phyloP scores from a whole-genome alignment of 2,888 invertebrate genomes.

The Coleophora deauratella region DNA sequence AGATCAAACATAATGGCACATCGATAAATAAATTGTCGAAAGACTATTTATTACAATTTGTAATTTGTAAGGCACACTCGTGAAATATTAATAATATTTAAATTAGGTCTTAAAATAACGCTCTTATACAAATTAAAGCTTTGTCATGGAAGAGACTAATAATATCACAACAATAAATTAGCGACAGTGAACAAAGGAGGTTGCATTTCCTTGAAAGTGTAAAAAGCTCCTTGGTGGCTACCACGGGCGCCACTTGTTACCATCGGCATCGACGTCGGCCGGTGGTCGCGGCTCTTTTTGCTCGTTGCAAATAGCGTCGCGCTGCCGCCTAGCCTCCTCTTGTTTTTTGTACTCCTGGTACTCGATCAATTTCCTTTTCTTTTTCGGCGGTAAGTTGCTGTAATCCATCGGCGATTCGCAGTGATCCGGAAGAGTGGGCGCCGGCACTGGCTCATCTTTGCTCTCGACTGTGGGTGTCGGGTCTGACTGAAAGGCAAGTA shows the following conservation, averaged over 20 bases:
- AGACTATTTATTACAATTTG: constrained; percentile 11
- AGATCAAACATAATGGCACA: constrained; percentile 63
- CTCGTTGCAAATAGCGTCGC: constrained; percentile 52
- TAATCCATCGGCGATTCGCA: constrained; percentile 68
- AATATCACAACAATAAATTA: constrained; percentile 51
- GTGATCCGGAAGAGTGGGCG: constrained; percentile 52
- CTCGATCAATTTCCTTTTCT: constrained; percentile 70
- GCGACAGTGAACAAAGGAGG: constrained; percentile 6
- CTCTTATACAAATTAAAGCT: constrained; percentile 63
- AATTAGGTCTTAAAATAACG: neutral
- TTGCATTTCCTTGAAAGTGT: neutral
- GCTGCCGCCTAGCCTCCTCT: constrained; percentile 60
- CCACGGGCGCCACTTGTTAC: constrained; percentile 65
- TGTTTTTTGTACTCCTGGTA: constrained; percentile 70
- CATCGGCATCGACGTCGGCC: constrained; percentile 43
- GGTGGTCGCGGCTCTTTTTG: constrained; percentile 52
- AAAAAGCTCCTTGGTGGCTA: constrained; percentile 18
- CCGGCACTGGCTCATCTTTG: constrained; percentile 37
- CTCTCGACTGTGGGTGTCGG: constrained; percentile 33
- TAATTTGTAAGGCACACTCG: constrained; percentile 32
- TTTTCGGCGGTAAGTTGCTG: constrained; percentile 69
- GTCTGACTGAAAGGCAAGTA: constrained; percentile 30
- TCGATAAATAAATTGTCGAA: constrained; percentile 6
- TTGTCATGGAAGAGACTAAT: constrained; percentile 63
- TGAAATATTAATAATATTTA: constrained; percentile 6